Conservation (phyloP, 2,888 invertebrate genomes). For the Tortricodes alternella region DNA sequence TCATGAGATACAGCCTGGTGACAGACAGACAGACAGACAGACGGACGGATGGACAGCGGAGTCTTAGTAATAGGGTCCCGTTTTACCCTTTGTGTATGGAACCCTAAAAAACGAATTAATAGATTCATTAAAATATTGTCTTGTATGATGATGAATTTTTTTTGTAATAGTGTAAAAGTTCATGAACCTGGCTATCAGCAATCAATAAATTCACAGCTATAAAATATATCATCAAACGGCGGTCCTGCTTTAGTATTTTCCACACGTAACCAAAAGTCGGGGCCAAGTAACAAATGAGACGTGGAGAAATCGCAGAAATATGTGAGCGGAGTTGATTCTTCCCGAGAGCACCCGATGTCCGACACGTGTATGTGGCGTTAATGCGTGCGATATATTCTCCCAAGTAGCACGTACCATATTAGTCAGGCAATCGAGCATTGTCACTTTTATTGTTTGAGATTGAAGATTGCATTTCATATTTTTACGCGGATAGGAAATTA, state of each 20-base stretch:
- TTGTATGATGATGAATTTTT: too few species aligned
- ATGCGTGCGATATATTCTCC: conserved; percentile 22
- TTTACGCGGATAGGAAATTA: not conserved
- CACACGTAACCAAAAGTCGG: conserved; percentile 27
- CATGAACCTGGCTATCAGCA: conserved; percentile 23
- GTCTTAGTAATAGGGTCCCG: too few species aligned
- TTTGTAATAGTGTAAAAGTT: too few species aligned
- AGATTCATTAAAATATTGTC: too few species aligned
- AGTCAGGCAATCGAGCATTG: conserved; percentile 10
- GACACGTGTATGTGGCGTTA: conserved; percentile 23
- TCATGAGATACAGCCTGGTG: too few species aligned
- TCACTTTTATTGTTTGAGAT: conserved; percentile 4
- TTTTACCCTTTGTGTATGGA: too few species aligned
- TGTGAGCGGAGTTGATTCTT: conserved; percentile 32
- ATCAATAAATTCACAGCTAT: conserved; percentile 11
- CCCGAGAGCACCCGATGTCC: conserved; percentile 16
- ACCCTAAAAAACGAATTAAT: too few species aligned
- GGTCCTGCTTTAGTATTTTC: conserved; percentile 11
- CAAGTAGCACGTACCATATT: conserved; percentile 24
- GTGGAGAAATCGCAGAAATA: conserved; percentile 32
- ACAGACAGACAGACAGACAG: too few species aligned
- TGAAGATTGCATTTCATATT: conserved; percentile 4
- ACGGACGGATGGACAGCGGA: too few species aligned
- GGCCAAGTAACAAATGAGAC: conserved; percentile 32
- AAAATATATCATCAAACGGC: not conserved